phyloP scores from a whole-genome alignment of 2,888 invertebrate species.

The Molorchus minor region DNA sequence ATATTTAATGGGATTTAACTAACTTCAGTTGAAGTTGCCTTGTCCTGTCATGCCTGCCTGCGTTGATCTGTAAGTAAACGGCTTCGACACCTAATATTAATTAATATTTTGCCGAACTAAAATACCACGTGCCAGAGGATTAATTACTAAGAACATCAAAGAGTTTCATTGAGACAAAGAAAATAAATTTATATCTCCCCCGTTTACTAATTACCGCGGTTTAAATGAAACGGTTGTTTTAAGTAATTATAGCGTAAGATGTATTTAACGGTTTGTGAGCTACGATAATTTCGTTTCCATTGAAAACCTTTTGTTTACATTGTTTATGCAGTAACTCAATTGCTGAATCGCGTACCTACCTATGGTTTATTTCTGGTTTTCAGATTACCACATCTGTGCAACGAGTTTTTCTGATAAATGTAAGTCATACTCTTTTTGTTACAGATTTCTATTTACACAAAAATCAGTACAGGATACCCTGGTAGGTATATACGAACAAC shows the following conservation, averaged over 20 bases:
- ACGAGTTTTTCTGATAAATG: too few species aligned
- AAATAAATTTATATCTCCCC: slow-evolving; percentile 24
- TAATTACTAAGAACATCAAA: slow-evolving; percentile 28
- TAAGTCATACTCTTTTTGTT: too few species aligned
- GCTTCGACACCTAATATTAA: slow-evolving; percentile 24
- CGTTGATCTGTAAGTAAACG: slow-evolving; percentile 21
- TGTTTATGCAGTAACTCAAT: slow-evolving; percentile 3
- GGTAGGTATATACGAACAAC: too few species aligned
- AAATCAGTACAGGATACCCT: too few species aligned
- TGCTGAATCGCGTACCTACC: neutral
- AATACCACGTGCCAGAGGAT: slow-evolving; percentile 24
- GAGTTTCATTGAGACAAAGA: slow-evolving; percentile 25
- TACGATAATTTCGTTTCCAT: slow-evolving; percentile 7
- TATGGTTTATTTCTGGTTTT: neutral
- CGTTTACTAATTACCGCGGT: slow-evolving; percentile 23
- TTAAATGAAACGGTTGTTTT: slow-evolving; percentile 21
- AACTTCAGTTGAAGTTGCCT: neutral
- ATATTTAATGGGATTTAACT: too few species aligned
- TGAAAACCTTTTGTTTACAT: slow-evolving; percentile 19
- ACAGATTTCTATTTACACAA: too few species aligned
- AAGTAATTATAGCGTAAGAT: slow-evolving; percentile 24
- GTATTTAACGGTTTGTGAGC: slow-evolving; percentile 21
- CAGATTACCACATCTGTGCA: too few species aligned
- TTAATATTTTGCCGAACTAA: slow-evolving; percentile 23
- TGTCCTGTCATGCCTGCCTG: neutral